Evolutionary conservation across 2,888 invertebrate genomes (phyloP).

Genomic region (Volucella inflata): DNA sequence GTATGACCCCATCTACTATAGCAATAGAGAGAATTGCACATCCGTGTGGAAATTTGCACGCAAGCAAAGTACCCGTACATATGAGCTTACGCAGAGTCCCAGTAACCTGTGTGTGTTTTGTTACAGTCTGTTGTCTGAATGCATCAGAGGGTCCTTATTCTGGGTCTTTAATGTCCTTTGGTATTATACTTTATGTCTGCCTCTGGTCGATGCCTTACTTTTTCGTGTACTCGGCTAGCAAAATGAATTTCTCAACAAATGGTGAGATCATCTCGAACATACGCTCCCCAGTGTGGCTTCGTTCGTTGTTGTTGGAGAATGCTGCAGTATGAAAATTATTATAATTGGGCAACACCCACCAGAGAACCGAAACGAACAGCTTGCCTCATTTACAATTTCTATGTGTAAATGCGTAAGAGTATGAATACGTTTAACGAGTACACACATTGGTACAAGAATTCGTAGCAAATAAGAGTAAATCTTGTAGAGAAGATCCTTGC

Average conservation of each 20-base stretch:
- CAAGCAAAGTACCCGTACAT: slow-evolving; percentile 43
- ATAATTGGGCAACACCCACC: slow-evolving; percentile 45
- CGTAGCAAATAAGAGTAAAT: slow-evolving; percentile 5
- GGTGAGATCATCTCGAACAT: slow-evolving; percentile 57
- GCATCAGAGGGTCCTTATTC: background rate
- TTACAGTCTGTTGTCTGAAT: background rate
- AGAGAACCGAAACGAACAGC: slow-evolving; percentile 7
- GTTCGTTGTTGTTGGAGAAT: slow-evolving; percentile 8
- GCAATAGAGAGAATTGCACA: slow-evolving; percentile 54
- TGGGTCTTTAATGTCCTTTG: slow-evolving; percentile 12
- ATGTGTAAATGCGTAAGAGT: slow-evolving; percentile 37
- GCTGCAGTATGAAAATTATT: slow-evolving; percentile 57
- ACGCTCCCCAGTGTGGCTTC: slow-evolving; percentile 9
- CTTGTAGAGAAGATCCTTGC: slow-evolving; percentile 13
- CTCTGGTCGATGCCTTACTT: slow-evolving; percentile 17
- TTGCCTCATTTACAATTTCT: slow-evolving; percentile 56
- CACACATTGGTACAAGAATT: slow-evolving; percentile 16
- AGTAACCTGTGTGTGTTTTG: slow-evolving; percentile 11
- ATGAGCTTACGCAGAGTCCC: slow-evolving; percentile 41
- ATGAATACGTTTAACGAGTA: slow-evolving; percentile 6
- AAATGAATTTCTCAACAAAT: slow-evolving; percentile 48
- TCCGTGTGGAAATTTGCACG: slow-evolving; percentile 54
- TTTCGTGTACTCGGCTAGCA: slow-evolving; percentile 3
- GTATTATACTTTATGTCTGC: slow-evolving; percentile 46
- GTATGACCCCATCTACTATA: slow-evolving; percentile 5